Conservation (phyloP, 92 coral and sea anemone genomes). For the Meandrina meandrites region DNA sequence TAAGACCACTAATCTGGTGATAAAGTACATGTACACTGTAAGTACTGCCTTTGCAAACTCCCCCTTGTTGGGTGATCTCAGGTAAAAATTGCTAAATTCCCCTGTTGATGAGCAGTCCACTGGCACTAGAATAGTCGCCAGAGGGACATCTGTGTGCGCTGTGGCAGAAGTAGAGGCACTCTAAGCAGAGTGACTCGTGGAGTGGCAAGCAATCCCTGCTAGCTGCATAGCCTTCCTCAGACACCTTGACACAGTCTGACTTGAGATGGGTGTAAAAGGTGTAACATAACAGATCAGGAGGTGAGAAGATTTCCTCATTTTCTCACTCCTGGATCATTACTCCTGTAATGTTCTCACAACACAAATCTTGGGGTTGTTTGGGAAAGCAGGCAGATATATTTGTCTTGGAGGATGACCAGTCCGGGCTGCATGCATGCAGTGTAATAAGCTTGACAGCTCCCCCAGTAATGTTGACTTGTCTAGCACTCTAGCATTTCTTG, state of each 20-base stretch:
- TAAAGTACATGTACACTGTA: no score
- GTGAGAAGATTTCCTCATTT: slow-evolving; percentile 15
- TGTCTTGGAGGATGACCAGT: slow-evolving; percentile 37
- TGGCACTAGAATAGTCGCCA: slow-evolving; percentile 51
- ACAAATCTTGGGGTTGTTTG: slow-evolving; percentile 45
- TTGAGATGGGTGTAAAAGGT: slow-evolving; percentile 42
- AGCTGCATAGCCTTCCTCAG: slow-evolving; percentile 22
- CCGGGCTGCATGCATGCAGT: neutral
- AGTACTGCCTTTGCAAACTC: slow-evolving; percentile 20
- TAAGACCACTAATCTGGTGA: slow-evolving; percentile 7
- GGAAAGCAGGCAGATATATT: slow-evolving; percentile 38
- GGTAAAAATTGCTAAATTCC: slow-evolving; percentile 30
- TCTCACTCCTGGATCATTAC: slow-evolving; percentile 37
- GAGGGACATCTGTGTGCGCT: slow-evolving; percentile 43
- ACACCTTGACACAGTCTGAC: slow-evolving; percentile 61
- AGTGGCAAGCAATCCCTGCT: no score
- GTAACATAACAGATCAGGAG: slow-evolving; percentile 36
- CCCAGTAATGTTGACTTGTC: no score
- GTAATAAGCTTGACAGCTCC: no score
- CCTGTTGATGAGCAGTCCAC: slow-evolving; percentile 64
- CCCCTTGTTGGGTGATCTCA: no score
- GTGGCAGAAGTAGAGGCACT: no score
- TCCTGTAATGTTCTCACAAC: slow-evolving; percentile 43
- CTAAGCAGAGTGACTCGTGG: no score
- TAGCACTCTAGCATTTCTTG: no score